phyloP scores from a whole-genome alignment of 2,888 invertebrate species.

The Tetanocera ferruginea region DNA sequence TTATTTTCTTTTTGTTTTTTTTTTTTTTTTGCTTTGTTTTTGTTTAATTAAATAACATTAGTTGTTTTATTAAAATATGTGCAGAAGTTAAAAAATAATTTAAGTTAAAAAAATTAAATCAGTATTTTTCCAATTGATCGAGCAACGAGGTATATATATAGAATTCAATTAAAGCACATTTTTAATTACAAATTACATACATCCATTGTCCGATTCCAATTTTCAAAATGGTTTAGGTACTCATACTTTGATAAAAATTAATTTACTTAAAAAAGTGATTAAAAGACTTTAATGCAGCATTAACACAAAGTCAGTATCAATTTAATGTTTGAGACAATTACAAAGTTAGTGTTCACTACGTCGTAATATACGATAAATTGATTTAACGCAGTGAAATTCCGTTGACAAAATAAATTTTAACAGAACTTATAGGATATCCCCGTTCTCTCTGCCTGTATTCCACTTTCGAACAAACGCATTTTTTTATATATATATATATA shows the following conservation, averaged over 20 bases:
- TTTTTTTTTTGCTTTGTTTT: conserved; percentile 30
- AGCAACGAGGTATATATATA: background rate
- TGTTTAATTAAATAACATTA: background rate
- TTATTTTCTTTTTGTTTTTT: conserved; percentile 35
- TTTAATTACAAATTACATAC: conserved; percentile 14
- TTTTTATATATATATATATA: too few species aligned
- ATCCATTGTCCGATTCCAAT: background rate
- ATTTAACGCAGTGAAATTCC: background rate
- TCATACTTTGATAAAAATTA: conserved; percentile 9
- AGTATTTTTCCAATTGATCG: background rate
- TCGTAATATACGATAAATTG: background rate
- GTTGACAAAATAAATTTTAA: background rate
- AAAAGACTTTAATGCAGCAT: background rate
- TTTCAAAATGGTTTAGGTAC: background rate
- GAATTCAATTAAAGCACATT: conserved; percentile 14
- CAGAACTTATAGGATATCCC: too few species aligned
- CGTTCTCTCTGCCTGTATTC: too few species aligned
- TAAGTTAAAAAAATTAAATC: background rate
- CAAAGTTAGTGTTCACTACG: background rate
- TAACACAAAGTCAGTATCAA: background rate
- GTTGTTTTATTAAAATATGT: background rate
- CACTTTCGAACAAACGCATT: too few species aligned
- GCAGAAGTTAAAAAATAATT: background rate
- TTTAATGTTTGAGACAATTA: conserved; percentile 14
- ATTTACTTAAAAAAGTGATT: conserved; percentile 13